These are phyloP conservation scores for Dendrolimus kikuchii DNA, from an alignment of 1,140 invertebrate genomes.

Conservation along the genomic window DNA sequence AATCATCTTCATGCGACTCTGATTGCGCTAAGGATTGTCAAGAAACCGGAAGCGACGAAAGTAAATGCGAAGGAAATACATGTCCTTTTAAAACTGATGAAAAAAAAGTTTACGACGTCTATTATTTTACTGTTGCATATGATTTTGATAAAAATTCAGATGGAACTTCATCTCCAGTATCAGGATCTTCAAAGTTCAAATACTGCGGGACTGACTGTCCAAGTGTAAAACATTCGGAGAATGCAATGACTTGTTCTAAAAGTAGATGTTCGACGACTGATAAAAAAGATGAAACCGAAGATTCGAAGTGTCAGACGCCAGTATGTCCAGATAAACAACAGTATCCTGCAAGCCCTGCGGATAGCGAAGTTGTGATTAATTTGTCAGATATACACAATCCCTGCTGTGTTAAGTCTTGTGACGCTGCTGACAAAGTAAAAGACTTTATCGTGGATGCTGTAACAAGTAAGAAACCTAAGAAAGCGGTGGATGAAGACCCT, in stretches of 20 bases:
- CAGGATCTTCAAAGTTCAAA: slow-evolving; percentile 31
- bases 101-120: slow-evolving; percentile 43
- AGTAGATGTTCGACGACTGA: slow-evolving; percentile 30
- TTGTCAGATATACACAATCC: slow-evolving; percentile 49
- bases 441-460: slow-evolving; percentile 46
- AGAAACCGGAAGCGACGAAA: slow-evolving; percentile 27
- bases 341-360: slow-evolving; percentile 42
- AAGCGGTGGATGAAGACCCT: slow-evolving; percentile 23
- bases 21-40: slow-evolving; percentile 40
- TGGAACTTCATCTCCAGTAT: slow-evolving; percentile 15
- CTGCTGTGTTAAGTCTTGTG: slow-evolving; percentile 51
- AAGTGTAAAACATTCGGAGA: slow-evolving; percentile 32
- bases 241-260: slow-evolving; percentile 39
- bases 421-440: slow-evolving; percentile 49
- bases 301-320: slow-evolving; percentile 24
- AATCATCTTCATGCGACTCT: slow-evolving; percentile 25
- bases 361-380: slow-evolving; percentile 45
- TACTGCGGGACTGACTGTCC: slow-evolving; percentile 50
- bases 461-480: slow-evolving; percentile 26
- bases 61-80: slow-evolving; percentile 31
- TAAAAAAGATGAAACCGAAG: slow-evolving; percentile 12
- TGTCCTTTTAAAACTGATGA: slow-evolving; percentile 35
- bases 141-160: slow-evolving; percentile 31
- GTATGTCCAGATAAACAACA: slow-evolving; percentile 24
- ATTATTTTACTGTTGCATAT: slow-evolving; percentile 54